Conservation (phyloP, 2,797 vertebrate genomes). For the Chiloscyllium punctatum region DNA sequence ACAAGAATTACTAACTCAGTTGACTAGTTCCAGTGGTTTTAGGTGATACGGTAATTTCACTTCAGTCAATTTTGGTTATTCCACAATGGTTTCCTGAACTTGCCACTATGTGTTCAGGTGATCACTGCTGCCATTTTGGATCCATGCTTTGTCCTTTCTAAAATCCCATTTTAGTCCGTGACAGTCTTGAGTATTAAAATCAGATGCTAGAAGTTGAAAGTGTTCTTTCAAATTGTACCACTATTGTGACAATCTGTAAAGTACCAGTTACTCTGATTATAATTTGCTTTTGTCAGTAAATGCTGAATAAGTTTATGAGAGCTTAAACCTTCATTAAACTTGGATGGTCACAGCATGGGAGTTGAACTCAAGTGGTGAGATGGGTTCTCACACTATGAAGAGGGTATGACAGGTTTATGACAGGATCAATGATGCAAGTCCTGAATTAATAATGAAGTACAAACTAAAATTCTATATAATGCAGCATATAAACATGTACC, state of each 20-base stretch:
- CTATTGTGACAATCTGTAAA: neutral
- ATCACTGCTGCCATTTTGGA: no score
- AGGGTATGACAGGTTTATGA: neutral
- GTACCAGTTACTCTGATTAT: neutral
- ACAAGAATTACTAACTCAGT: no score
- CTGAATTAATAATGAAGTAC: neutral
- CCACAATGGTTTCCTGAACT: no score
- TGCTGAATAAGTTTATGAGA: neutral
- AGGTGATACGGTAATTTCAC: no score
- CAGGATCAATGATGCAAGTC: neutral
- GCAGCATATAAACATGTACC: neutral
- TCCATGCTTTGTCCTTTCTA: no score
- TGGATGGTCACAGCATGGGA: neutral
- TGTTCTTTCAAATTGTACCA: no score
- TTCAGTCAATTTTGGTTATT: no score
- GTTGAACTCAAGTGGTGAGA: neutral
- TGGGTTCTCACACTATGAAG: neutral
- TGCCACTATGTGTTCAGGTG: no score
- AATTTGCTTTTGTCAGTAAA: neutral
- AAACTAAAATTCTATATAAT: neutral
- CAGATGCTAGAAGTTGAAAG: no score
- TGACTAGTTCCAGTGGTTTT: no score
- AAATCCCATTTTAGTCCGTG: no score
- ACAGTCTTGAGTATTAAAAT: no score
- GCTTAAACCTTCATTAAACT: neutral